phyloP scores from a whole-genome alignment of 2,888 invertebrate species.

The Ceramica pisi region DNA sequence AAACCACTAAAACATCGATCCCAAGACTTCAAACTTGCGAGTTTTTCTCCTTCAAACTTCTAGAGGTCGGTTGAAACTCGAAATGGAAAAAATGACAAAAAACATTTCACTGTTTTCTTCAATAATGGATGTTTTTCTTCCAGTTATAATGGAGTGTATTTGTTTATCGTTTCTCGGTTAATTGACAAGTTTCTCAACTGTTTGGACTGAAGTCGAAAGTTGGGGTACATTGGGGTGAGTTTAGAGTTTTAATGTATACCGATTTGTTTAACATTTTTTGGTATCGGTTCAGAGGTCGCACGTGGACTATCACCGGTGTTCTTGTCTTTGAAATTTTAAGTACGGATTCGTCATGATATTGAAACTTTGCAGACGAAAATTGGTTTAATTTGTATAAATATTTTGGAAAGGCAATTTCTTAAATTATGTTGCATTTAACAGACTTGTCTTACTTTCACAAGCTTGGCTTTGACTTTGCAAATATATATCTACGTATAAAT shows the following conservation, averaged over 20 bases:
- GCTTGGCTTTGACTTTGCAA: too few species aligned
- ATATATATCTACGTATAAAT: too few species aligned
- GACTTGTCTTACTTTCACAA: too few species aligned
- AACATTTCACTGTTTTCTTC: conserved; percentile 38
- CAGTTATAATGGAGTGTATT: conserved; percentile 58
- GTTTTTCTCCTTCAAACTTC: conserved; percentile 34
- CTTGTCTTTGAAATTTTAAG: too few species aligned
- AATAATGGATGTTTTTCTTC: conserved; percentile 61
- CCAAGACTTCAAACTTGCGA: not conserved
- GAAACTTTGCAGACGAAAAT: too few species aligned
- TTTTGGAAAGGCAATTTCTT: too few species aligned
- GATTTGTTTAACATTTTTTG: conserved; percentile 38
- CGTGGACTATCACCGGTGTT: conserved; percentile 3
- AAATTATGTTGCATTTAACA: too few species aligned
- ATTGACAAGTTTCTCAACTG: conserved; percentile 53
- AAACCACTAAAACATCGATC: conserved; percentile 10
- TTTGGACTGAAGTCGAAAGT: conserved; percentile 42
- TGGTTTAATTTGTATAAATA: too few species aligned
- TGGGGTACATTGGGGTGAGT: conserved; percentile 15
- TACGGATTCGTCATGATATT: not conserved
- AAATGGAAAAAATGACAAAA: conserved; percentile 48
- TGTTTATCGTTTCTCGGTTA: conserved; percentile 53
- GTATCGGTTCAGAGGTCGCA: not conserved
- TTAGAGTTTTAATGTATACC: conserved; percentile 46
- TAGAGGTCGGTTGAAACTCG: conserved; percentile 27